Base-by-base conservation (phyloP, 1,140 invertebrate genomes). In the Polypedilum pembai region DNA sequence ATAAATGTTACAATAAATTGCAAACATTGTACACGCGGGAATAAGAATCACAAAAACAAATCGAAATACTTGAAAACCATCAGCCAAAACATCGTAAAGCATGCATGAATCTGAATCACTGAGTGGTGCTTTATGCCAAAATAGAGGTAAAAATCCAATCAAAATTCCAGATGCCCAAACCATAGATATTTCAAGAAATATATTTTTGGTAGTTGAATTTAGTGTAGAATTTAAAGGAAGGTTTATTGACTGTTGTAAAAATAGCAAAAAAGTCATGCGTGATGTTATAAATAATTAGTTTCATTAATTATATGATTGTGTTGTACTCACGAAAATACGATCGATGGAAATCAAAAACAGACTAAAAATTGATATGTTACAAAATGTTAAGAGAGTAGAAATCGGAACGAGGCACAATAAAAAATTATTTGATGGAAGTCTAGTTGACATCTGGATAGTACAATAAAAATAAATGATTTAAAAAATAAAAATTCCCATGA, bases 1-100 rank as follows among this genome's bases (percentile, higher is more conserved):
- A 79, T 95, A 95, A 75, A 96, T 95, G 79, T 94, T 92, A 41
- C 90, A 88, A 82, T 96, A 96, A 81, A 94, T 95, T n/a, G 88
- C 90, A 15, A 90, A 88, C 81, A 96, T 88, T 17, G 95, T 80
- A 2, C 94, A 80, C 0, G 92, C 91, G 0, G 94, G 94, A 18
- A 91, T 91, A 63, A 95, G 90, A 76, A 95, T 95, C 3, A 94
- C 95, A 4, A 89, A 89, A 78, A 95, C 92, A 80, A 94, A 95
- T 0, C 94, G 85, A 83, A 95, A 95, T 10, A 94, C 89, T 40
- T 95, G 86, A 80, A 93, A 96, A 80, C 92, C 86, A 81, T 93
- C 93, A 81, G 93, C 90, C 91, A 94, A 94, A 40, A 95, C 91
- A 78, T 90, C 85, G 1, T 90, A 89, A 82, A 95, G 95, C 78